phyloP scores from a whole-genome alignment of 2,888 invertebrate species.

The Cyclophora punctaria region DNA sequence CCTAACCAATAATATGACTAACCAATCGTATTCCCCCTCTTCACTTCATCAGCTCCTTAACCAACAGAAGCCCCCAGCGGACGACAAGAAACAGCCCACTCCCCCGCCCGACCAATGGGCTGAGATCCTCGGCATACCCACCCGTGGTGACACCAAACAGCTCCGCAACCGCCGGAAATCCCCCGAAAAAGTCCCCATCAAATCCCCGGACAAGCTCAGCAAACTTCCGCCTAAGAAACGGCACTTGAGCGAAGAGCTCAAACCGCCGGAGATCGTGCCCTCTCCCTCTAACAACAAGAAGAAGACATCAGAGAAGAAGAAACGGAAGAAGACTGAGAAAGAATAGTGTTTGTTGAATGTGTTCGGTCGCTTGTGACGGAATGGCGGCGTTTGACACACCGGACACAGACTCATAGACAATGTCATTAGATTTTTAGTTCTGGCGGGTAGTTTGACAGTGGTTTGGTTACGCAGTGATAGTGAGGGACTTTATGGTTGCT shows the following conservation, averaged over 20 bases:
- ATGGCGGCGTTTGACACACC: conserved; percentile 8
- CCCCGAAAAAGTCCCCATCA: conserved; percentile 11
- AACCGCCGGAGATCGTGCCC: conserved; percentile 32
- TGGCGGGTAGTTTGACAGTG: conserved; percentile 20
- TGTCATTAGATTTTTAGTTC: conserved; percentile 9
- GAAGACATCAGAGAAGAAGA: conserved; percentile 36
- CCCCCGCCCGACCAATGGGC: conserved; percentile 69
- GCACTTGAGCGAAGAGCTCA: conserved; percentile 33
- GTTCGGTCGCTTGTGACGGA: conserved; percentile 37
- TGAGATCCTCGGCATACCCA: conserved; percentile 64
- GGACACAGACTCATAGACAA: conserved; percentile 13
- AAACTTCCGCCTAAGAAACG: conserved; percentile 1
- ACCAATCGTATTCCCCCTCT: too few species aligned
- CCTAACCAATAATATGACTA: too few species aligned
- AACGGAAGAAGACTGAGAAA: conserved; percentile 57
- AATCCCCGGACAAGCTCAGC: conserved; percentile 9
- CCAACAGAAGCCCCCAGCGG: conserved; percentile 31
- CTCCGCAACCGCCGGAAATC: too few species aligned
- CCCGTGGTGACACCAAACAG: conserved; percentile 19
- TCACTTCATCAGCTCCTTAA: too few species aligned
- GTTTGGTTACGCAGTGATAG: too few species aligned
- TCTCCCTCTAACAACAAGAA: conserved; percentile 23
- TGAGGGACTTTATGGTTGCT: too few species aligned
- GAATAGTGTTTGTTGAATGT: conserved; percentile 66
- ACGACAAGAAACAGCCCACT: conserved; percentile 58